Evolutionary conservation across 2,797 vertebrate genomes (phyloP).

Genomic region (Pseudotriccus pelzelni): DNA sequence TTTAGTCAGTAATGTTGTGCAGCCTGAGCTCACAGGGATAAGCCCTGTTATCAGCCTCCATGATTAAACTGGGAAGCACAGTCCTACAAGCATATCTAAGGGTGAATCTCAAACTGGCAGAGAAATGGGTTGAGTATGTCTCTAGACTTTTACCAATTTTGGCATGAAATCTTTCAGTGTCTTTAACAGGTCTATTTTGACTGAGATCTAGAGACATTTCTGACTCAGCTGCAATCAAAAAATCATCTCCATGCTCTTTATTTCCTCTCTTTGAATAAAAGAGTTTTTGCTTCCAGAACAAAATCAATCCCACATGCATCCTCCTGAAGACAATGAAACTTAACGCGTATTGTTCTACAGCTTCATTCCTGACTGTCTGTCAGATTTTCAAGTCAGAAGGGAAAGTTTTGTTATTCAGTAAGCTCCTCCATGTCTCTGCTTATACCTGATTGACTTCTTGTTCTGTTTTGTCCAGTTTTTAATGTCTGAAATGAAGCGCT

Average conservation of each 20-base stretch:
- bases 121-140: background rate
- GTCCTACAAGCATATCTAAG: background rate
- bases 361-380: background rate
- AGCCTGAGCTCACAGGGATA: background rate
- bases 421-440: background rate
- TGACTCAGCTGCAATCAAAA: constrained; percentile 12
- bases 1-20: background rate
- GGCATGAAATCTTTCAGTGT: background rate
- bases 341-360: background rate
- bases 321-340: constrained; percentile 28
- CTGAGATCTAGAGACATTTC: background rate
- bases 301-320: background rate
- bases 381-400: background rate
- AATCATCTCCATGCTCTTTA: background rate
- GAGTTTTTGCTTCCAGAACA: constrained; percentile 19
- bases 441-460: background rate
- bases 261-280: constrained; percentile 11
- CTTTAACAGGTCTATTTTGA: constrained; percentile 28
- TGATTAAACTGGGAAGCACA: background rate
- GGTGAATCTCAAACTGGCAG: background rate
- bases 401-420: background rate
- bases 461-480: background rate
- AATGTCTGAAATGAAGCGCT: background rate
- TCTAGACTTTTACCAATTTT: background rate
- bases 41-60: background rate